A percentile compares a stretch with the other conserved stretches of the same genome.
These are phyloP conservation scores for Aurelia coerulea DNA, from an alignment of 30 jellyfish, hydroid and myxozoan genomes.

Conservation along the genomic window DNA sequence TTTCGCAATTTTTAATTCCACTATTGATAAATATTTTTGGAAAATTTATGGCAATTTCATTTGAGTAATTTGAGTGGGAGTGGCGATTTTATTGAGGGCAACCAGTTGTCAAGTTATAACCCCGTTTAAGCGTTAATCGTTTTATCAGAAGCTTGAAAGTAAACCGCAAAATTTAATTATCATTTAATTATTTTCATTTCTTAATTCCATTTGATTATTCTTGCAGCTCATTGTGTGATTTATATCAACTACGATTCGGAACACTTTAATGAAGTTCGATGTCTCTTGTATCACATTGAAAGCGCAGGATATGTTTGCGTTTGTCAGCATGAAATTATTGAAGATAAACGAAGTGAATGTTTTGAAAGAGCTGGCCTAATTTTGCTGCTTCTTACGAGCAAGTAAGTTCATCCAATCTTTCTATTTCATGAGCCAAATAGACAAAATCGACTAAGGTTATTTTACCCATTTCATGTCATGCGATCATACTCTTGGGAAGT, in stretches of 20 bases:
- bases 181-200: no score
- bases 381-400: slow-evolving; percentile 59
- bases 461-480: no score
- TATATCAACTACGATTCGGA: slow-evolving; percentile 73
- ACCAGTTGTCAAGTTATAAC: no score
- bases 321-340: slow-evolving; percentile 72
- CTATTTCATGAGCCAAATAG: no score
- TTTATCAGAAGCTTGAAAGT: neutral
- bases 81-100: no score
- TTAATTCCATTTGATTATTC: no score
- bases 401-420: slow-evolving; percentile 19
- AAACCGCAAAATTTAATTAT: no score
- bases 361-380: slow-evolving; percentile 69
- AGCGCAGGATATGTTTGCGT: slow-evolving; percentile 84
- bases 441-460: no score
- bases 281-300: slow-evolving; percentile 67
- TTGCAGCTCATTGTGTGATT: slow-evolving; percentile 79
- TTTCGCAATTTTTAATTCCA: neutral
- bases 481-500: no score
- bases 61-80: neutral
- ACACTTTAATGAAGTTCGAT: slow-evolving; percentile 71
- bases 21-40: neutral
- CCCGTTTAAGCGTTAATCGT: neutral
- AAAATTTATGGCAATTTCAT: neutral
- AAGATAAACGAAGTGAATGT: slow-evolving; percentile 55